Evolutionary conservation across 2,797 vertebrate species (phyloP).

Genomic region (Rhynchotus rufescens): DNA sequence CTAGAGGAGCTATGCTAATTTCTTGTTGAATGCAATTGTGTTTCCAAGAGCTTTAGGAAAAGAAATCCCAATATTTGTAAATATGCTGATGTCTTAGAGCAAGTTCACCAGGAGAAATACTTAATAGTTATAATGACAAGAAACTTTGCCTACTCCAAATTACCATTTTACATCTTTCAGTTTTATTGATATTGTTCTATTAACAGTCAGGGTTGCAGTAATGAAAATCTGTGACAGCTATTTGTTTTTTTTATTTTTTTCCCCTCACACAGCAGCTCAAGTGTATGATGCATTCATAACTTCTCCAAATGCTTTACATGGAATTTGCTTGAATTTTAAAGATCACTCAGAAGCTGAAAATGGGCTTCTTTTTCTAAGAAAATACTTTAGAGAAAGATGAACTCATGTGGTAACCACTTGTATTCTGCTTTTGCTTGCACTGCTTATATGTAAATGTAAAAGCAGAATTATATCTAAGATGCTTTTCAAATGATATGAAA

Average conservation of each 20-base stretch:
- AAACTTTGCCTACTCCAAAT: not conserved
- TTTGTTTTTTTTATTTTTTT: not conserved
- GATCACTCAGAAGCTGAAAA: not conserved
- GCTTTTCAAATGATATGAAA: constrained; percentile 1
- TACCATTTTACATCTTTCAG: not conserved
- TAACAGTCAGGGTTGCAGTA: not conserved
- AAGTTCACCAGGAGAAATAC: not conserved
- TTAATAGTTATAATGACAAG: not conserved
- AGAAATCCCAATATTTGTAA: not conserved
- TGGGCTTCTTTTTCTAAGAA: constrained; percentile 11
- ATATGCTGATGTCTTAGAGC: not conserved
- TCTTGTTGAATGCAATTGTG: not conserved
- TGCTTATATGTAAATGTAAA: not conserved
- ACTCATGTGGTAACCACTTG: not conserved
- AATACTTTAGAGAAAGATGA: not conserved
- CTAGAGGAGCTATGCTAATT: not conserved
- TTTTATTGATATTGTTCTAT: constrained; percentile 11
- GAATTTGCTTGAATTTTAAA: not conserved
- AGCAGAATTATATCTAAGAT: not conserved
- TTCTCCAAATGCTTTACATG: not conserved
- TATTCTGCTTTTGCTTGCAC: not conserved
- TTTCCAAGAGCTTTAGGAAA: not conserved
- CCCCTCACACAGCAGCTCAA: not conserved
- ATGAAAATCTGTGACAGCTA: not conserved
- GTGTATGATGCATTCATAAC: not conserved